Conservation (phyloP, 2,113 vertebrate species). For the Brevimyrus niger region DNA sequence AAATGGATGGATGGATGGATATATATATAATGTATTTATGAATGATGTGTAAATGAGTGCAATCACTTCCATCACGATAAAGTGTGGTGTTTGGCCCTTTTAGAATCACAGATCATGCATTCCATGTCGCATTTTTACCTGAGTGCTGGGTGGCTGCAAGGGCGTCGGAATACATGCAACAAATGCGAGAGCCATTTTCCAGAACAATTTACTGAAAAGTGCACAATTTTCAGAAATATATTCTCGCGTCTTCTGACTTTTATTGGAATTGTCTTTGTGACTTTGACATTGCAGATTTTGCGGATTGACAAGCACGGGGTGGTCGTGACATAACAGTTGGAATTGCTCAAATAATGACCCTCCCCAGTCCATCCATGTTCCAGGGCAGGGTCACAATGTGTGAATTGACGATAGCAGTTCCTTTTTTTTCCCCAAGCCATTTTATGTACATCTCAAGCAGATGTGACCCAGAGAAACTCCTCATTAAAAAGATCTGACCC, state of each 20-base stretch:
- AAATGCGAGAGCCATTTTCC: background rate
- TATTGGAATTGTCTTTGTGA: background rate
- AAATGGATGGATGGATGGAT: no score
- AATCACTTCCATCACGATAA: background rate
- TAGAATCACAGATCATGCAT: background rate
- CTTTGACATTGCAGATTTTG: background rate
- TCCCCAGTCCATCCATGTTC: background rate
- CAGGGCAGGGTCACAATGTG: background rate
- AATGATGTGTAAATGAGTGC: background rate
- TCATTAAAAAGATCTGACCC: background rate
- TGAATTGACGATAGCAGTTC: background rate
- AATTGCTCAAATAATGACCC: background rate
- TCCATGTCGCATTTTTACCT: background rate
- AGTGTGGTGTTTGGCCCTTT: background rate
- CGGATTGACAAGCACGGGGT: background rate
- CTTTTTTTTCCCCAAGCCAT: background rate
- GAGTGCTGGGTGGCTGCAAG: background rate
- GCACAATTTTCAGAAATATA: background rate
- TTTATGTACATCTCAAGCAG: background rate
- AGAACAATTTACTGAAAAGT: background rate
- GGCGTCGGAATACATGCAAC: background rate
- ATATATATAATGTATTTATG: background rate
- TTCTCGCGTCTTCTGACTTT: background rate
- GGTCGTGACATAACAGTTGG: background rate
- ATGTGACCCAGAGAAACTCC: background rate